phyloP scores from a whole-genome alignment of 2,797 vertebrate species.

The Atherinosoma microstoma region DNA sequence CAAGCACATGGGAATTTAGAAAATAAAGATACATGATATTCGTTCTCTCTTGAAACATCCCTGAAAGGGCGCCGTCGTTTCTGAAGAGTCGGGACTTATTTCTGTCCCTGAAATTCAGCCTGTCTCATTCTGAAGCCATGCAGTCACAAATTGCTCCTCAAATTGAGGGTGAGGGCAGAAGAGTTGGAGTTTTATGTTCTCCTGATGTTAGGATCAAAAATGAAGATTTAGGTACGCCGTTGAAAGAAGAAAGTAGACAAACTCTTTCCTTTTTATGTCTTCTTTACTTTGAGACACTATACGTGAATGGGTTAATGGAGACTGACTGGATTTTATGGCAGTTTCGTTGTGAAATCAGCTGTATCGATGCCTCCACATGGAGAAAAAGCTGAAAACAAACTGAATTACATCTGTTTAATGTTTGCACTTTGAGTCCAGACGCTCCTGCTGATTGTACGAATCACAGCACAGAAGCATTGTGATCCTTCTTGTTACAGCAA shows the following conservation, averaged over 20 bases:
- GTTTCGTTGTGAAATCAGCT: neutral
- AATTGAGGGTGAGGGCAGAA: constrained; percentile 51
- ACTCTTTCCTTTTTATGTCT: too few relatives aligned
- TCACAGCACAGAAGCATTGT: constrained; percentile 23
- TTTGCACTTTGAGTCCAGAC: neutral
- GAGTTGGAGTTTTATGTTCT: constrained; percentile 25
- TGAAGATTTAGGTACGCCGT: neutral
- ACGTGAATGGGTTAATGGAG: neutral
- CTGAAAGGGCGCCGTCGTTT: constrained; percentile 23
- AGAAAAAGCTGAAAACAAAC: constrained; percentile 6
- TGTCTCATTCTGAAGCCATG: constrained; percentile 37
- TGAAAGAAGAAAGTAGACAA: neutral
- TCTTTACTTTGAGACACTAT: too few relatives aligned
- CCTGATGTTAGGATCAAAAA: constrained; percentile 25
- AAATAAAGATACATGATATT: constrained; percentile 34
- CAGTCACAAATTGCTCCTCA: constrained; percentile 45
- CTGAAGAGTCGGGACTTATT: constrained; percentile 27
- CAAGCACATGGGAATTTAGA: constrained; percentile 23
- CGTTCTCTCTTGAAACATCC: constrained; percentile 11
- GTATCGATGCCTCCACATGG: neutral
- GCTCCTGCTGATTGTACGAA: constrained; percentile 37
- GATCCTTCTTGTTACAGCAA: constrained; percentile 41
- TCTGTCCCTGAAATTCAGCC: constrained; percentile 27
- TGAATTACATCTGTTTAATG: neutral
- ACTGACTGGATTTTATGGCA: neutral